Conservation (phyloP, 2,888 invertebrate species). For the Heliconius sara region DNA sequence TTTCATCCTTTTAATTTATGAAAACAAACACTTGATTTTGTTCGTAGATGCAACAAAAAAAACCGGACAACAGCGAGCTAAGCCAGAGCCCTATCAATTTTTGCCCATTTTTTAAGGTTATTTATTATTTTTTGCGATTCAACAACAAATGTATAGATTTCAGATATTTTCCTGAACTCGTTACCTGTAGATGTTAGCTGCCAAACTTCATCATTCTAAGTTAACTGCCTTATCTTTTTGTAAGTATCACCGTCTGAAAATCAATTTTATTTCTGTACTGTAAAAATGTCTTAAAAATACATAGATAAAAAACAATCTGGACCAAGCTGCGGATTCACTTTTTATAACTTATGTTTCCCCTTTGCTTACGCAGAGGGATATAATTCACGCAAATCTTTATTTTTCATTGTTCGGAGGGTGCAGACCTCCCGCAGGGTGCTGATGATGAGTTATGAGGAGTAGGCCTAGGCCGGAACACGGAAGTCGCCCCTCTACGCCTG, state of each 20-base stretch:
- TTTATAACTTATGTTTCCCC: conserved; percentile 63
- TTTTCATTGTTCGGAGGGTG: conserved; percentile 74
- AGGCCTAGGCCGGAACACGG: conserved; percentile 62
- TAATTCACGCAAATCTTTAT: conserved; percentile 80
- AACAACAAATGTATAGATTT: no score
- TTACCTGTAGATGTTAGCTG: no score
- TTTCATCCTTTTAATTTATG: no score
- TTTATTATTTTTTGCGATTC: no score
- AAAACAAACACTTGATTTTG: no score
- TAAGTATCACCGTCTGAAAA: neutral
- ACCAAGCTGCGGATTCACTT: conserved; percentile 51
- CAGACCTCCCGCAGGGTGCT: conserved; percentile 70
- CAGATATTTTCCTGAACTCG: no score
- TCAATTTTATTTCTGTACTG: neutral
- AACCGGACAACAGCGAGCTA: no score
- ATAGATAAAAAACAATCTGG: conserved; percentile 31
- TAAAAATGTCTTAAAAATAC: conserved; percentile 14
- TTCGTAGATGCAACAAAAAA: no score
- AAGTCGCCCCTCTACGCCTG: conserved; percentile 74
- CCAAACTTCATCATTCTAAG: no score
- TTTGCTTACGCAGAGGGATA: conserved; percentile 67
- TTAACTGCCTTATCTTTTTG: neutral
- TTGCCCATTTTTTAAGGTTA: no score
- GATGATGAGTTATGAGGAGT: conserved; percentile 80
- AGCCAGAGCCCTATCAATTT: no score